A percentile compares a stretch with the other conserved stretches of the same genome.
These are phyloP conservation scores for Otolemur crassicaudatus DNA, from an alignment of 2,797 vertebrate species.

Conservation along the genomic window DNA sequence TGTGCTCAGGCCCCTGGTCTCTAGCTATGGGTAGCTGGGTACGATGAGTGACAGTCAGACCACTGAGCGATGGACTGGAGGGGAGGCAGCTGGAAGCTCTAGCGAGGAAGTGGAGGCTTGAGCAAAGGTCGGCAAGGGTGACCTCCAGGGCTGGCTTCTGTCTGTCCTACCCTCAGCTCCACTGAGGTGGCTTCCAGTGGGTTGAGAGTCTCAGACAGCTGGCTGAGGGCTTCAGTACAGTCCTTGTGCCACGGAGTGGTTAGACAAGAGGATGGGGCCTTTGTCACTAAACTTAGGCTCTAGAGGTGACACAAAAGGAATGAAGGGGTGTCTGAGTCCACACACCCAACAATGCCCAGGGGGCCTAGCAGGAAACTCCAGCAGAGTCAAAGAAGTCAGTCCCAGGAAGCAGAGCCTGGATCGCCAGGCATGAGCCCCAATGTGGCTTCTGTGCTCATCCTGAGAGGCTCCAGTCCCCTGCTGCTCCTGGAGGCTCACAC, in stretches of 20 bases:
- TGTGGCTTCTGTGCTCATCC: rapidly evolving
- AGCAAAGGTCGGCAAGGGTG: rapidly evolving
- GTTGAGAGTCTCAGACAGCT: neutral
- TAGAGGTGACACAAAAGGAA: neutral
- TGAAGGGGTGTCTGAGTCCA: rapidly evolving
- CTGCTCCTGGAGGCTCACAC: neutral
- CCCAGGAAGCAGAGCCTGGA: rapidly evolving
- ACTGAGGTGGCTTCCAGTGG: rapidly evolving
- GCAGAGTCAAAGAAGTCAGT: neutral
- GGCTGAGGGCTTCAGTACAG: neutral
- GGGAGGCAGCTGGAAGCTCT: too few relatives aligned
- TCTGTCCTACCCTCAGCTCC: neutral
- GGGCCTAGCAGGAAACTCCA: neutral
- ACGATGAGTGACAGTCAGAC: neutral
- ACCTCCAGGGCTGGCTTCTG: neutral
- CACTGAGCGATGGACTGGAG: neutral
- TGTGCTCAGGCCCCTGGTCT: neutral
- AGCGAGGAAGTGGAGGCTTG: neutral
- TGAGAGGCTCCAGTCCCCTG: neutral
- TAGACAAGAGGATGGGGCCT: neutral
- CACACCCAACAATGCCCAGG: neutral
- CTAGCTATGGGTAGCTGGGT: neutral
- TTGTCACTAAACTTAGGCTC: neutral
- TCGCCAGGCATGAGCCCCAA: neutral
- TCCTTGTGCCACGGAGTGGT: rapidly evolving